Evolutionary conservation across 2,113 vertebrate species (phyloP).

Genomic region (Columba livia): DNA sequence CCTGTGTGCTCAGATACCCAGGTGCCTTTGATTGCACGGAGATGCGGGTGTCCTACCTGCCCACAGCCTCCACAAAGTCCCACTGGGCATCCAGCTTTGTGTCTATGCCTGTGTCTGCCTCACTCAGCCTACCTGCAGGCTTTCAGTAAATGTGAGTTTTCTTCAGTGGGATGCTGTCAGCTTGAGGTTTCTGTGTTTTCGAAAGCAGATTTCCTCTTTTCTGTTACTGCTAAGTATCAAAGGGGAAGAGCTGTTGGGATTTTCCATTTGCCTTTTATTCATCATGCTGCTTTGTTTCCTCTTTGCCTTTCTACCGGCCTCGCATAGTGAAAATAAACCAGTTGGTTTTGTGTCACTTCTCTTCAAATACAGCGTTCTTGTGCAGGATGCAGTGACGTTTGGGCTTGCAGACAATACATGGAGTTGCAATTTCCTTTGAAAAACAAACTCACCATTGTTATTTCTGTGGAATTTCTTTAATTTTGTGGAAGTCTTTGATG

Average conservation of each 20-base stretch:
- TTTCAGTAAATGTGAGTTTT: background rate
- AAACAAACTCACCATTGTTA: conserved; percentile 7
- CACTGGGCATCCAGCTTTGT: background rate
- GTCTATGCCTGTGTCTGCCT: background rate
- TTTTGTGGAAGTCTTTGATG: conserved; percentile 45
- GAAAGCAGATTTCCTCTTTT: conserved; percentile 46
- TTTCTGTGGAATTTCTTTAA: background rate
- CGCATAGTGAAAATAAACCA: background rate
- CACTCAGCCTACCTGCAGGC: background rate
- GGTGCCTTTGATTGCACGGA: background rate
- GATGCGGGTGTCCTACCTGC: background rate
- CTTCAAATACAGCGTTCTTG: accelerated
- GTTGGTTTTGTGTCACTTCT: background rate
- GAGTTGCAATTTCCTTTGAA: conserved; percentile 22
- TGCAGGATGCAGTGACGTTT: background rate
- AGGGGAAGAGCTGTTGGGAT: conserved; percentile 44
- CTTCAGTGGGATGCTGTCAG: background rate
- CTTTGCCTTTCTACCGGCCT: background rate
- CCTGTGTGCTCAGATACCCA: background rate
- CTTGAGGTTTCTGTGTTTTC: conserved; percentile 19
- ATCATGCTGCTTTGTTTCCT: background rate
- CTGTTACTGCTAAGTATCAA: background rate
- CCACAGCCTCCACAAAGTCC: background rate
- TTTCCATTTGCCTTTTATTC: conserved; percentile 38
- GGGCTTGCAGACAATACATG: background rate